Evolutionary conservation across 2,113 vertebrate species (phyloP).

Genomic region (Malurus alboscapulatus): DNA sequence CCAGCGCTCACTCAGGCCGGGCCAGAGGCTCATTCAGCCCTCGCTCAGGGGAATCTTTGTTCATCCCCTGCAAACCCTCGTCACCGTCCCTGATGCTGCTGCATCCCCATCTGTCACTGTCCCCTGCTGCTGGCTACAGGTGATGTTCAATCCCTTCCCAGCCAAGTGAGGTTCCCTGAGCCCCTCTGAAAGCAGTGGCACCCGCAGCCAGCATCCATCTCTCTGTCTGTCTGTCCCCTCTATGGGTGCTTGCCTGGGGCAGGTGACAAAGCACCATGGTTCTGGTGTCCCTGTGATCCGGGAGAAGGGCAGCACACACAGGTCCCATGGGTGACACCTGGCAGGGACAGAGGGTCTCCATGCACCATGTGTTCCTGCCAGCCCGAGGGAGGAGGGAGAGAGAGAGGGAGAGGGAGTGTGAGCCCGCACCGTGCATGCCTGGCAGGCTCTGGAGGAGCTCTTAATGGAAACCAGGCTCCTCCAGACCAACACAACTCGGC

Average conservation of each 20-base stretch:
- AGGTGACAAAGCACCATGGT: accelerated
- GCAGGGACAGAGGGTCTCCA: background rate
- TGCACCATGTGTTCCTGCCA: background rate
- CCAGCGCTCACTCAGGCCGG: background rate
- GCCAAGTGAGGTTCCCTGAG: background rate
- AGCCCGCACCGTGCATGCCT: background rate
- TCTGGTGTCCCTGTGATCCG: accelerated
- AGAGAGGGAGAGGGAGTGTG: background rate
- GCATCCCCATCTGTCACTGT: background rate
- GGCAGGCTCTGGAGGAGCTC: background rate
- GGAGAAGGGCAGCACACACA: accelerated
- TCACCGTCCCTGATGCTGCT: background rate
- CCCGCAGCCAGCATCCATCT: accelerated
- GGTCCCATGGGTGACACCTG: accelerated
- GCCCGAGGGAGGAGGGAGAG: background rate
- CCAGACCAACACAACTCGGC: background rate
- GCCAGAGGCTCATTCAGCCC: background rate
- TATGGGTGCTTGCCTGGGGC: accelerated
- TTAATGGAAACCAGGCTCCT: slow-evolving; percentile 48
- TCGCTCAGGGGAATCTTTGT: background rate
- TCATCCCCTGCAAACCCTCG: background rate
- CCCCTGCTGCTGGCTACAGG: accelerated
- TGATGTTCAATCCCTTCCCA: accelerated
- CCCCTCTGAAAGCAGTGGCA: background rate
- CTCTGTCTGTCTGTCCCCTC: background rate